Percentiles rank a stretch among this genome's conserved stretches.
phyloP scores from a whole-genome alignment of 2,797 vertebrate species.

The Pangasius larnaudii region DNA sequence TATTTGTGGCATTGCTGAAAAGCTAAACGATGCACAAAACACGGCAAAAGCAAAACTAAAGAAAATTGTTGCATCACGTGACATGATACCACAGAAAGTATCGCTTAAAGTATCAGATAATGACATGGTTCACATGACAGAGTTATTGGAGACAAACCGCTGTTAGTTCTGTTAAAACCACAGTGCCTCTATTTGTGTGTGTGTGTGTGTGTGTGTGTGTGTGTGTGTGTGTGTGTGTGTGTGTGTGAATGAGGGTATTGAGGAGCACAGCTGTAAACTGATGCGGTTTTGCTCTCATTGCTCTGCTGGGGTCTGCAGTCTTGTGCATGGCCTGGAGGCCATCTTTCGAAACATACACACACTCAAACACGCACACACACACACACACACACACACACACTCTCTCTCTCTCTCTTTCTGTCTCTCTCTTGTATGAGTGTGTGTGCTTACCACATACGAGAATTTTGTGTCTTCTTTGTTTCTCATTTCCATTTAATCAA shows the following conservation, averaged over 20 bases:
- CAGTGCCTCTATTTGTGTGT: conserved; percentile 53
- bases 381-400: background rate
- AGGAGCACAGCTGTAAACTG: conserved; percentile 11
- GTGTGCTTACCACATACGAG: background rate
- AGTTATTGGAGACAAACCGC: conserved; percentile 46
- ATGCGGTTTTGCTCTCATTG: conserved; percentile 22
- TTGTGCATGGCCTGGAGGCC: background rate
- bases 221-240: conserved; percentile 20
- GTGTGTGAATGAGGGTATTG: conserved; percentile 13
- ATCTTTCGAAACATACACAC: background rate
- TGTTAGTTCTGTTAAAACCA: conserved; percentile 75
- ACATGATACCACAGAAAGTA: conserved; percentile 2
- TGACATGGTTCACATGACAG: conserved; percentile 25
- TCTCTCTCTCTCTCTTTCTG: conserved; percentile 59
- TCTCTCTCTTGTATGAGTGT: conserved; percentile 64
- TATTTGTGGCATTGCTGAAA: background rate
- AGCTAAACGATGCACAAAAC: background rate
- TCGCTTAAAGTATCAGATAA: conserved; percentile 38
- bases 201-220: conserved; percentile 20
- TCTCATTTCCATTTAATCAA: conserved; percentile 3
- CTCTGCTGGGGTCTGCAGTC: conserved; percentile 18
- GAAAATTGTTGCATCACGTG: conserved; percentile 7
- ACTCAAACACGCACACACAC: background rate
- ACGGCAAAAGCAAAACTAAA: background rate
- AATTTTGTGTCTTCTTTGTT: background rate